Conservation (phyloP, 2,797 vertebrate species). For the Poeciliopsis paucimaculata region DNA sequence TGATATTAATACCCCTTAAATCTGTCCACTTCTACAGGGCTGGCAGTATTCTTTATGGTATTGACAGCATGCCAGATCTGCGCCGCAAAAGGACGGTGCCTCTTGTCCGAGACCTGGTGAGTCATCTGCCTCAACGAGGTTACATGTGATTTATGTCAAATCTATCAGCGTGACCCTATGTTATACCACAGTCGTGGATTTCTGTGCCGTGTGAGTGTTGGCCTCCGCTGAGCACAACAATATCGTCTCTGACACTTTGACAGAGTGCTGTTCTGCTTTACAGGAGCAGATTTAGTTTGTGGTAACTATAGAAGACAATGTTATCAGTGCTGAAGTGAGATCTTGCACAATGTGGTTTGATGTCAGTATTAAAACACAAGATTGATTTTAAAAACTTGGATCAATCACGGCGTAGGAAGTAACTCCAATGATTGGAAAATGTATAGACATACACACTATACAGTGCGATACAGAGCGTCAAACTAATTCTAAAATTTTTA, state of each 20-base stretch:
- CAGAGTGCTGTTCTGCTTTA: constrained; percentile 19
- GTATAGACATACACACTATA: background rate
- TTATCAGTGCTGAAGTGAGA: background rate
- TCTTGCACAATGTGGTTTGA: background rate
- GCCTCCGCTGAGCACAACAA: constrained; percentile 30
- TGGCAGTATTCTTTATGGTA: constrained; percentile 93
- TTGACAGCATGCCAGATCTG: constrained; percentile 99
- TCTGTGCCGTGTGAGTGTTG: constrained; percentile 49
- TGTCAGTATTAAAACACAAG: background rate
- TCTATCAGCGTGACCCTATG: constrained; percentile 53
- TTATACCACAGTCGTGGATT: constrained; percentile 52
- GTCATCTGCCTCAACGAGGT: constrained; percentile 79
- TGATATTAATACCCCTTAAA: constrained; percentile 86
- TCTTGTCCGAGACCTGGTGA: constrained; percentile 97
- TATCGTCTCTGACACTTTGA: constrained; percentile 35
- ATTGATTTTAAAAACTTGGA: background rate
- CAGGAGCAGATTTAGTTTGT: constrained; percentile 25
- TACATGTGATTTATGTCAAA: constrained; percentile 74
- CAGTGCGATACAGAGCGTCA: background rate
- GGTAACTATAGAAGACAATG: background rate
- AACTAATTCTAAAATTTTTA: background rate
- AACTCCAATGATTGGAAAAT: background rate
- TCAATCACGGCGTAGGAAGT: background rate
- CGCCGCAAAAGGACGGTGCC: constrained; percentile 95
- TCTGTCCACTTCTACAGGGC: constrained; percentile 85